Evolutionary conservation across 2,113 vertebrate species (phyloP).

Genomic region (Pelobates fuscus): DNA sequence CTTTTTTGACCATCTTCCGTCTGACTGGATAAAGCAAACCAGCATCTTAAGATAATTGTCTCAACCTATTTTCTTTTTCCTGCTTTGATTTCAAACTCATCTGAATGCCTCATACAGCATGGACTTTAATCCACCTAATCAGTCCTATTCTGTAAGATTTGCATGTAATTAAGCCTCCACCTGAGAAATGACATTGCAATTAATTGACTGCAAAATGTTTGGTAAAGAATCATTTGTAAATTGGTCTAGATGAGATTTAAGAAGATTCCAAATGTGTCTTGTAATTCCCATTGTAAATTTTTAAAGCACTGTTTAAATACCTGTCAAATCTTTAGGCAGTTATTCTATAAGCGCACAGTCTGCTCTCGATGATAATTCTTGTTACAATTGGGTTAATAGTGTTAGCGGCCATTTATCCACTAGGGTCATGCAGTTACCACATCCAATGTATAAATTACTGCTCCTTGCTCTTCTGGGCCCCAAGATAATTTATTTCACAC

Average conservation of each 20-base stretch:
- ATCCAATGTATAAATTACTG: constrained; percentile 6
- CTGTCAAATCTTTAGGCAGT: background rate
- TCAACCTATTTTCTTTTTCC: constrained; percentile 4
- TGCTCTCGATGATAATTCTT: background rate
- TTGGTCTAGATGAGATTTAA: constrained; percentile 2
- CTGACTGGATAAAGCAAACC: background rate
- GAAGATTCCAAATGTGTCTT: background rate
- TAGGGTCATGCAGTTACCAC: background rate
- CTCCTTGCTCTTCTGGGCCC: constrained; percentile 7
- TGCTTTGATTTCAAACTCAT: constrained; percentile 27
- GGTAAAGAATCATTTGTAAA: constrained; percentile 32
- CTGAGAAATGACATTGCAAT: constrained; percentile 27
- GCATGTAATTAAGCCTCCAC: constrained; percentile 42
- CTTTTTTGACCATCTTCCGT: background rate
- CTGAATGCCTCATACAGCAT: background rate
- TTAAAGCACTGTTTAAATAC: background rate
- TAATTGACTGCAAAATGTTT: constrained; percentile 41
- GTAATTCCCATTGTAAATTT: background rate
- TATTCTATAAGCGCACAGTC: too few relatives aligned
- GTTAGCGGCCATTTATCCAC: background rate
- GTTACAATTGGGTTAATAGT: background rate
- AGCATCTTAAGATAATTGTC: constrained; percentile 19
- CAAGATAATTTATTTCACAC: constrained; percentile 22
- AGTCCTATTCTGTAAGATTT: constrained; percentile 31
- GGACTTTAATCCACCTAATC: constrained; percentile 26